These are phyloP conservation scores for Periophthalmus modestus DNA, from an alignment of 2,113 vertebrate species.

Conservation along the genomic window DNA sequence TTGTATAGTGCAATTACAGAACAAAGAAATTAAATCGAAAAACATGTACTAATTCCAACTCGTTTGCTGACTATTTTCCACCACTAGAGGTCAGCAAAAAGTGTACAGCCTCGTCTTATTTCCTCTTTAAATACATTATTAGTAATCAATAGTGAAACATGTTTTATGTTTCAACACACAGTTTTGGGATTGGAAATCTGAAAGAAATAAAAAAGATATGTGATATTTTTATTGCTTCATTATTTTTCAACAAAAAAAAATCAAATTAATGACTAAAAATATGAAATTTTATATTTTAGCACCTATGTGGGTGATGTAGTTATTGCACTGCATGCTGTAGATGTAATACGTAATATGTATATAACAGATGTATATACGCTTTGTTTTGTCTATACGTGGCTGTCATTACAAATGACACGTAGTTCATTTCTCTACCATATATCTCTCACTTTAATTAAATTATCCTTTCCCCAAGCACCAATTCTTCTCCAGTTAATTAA, in stretches of 20 bases:
- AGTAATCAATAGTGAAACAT: background rate
- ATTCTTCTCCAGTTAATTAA: constrained; percentile 16
- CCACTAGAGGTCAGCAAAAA: constrained; percentile 56
- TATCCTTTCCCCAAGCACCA: constrained; percentile 11
- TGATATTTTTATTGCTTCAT: too few relatives aligned
- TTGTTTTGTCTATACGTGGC: background rate
- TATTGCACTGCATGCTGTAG: background rate
- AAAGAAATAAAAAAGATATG: background rate
- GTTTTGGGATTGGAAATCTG: background rate
- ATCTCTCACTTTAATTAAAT: constrained; percentile 13
- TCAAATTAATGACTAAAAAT: too few relatives aligned
- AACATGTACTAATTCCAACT: too few relatives aligned
- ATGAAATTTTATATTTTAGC: background rate
- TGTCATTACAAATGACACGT: background rate
- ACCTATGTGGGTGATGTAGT: background rate
- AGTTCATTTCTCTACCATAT: background rate
- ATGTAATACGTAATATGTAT: background rate
- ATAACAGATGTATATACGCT: background rate
- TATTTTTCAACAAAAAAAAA: too few relatives aligned
- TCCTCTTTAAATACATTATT: background rate
- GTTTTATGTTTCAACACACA: background rate
- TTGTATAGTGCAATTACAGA: too few relatives aligned
- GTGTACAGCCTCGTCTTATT: background rate
- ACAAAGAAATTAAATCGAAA: too few relatives aligned
- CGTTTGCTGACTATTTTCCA: background rate